A percentile compares a stretch with the other conserved stretches of the same genome.
Conservation (phyloP, 2,113 vertebrate genomes). For the Suricata suricatta region DNA sequence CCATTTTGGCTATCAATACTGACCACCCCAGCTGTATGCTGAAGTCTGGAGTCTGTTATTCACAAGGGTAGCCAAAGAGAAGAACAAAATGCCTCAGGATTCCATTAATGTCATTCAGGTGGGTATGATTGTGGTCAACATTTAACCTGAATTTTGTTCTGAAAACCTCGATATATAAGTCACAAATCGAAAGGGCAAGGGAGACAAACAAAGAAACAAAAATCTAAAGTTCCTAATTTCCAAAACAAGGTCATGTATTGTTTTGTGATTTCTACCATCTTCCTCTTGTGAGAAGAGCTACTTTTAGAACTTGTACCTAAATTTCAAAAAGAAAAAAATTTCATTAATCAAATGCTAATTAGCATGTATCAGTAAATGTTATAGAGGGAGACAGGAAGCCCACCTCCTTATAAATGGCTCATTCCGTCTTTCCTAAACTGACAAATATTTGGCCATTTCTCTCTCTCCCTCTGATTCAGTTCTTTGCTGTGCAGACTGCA, state of each 20-base stretch:
- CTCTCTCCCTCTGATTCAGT: constrained; percentile 78
- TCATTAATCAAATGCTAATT: constrained; percentile 80
- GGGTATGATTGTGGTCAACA: not conserved
- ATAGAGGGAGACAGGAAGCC: constrained; percentile 73
- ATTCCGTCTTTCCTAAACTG: constrained; percentile 79
- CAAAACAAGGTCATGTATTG: not conserved
- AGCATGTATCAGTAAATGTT: constrained; percentile 72
- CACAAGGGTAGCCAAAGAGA: not conserved
- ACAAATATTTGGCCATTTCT: constrained; percentile 84
- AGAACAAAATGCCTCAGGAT: not conserved
- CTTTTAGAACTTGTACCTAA: constrained; percentile 60
- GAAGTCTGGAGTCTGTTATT: not conserved
- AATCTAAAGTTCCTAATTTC: not conserved
- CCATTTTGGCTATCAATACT: not conserved
- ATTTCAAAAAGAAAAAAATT: constrained; percentile 49
- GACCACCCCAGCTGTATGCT: not conserved
- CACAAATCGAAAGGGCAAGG: not conserved
- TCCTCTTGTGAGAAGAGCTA: constrained; percentile 45
- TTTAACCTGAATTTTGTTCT: not conserved
- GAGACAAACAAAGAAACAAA: not conserved
- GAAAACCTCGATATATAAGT: not conserved
- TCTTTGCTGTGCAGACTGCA: constrained; percentile 88
- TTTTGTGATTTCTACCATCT: constrained; percentile 47
- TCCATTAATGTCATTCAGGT: not conserved
- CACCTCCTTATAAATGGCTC: constrained; percentile 81